Evolutionary conservation across 2,797 vertebrate genomes (phyloP).

Genomic region (Neomorphus geoffroyi): DNA sequence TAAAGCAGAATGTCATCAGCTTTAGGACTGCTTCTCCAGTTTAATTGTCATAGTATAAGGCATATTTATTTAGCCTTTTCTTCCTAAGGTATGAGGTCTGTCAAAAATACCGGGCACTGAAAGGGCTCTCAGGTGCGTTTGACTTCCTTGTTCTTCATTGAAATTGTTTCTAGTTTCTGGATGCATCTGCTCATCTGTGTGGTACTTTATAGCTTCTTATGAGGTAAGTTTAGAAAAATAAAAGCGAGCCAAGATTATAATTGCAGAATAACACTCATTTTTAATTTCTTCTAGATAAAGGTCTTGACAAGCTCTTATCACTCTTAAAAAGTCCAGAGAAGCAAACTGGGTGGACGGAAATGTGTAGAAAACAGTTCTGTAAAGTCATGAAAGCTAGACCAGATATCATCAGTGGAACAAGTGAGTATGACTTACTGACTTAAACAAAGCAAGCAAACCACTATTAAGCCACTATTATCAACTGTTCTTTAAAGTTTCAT

Average conservation of each 20-base stretch:
- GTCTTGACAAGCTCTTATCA: constrained; percentile 80
- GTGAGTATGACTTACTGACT: constrained; percentile 74
- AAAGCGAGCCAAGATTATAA: neutral
- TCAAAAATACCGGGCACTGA: neutral
- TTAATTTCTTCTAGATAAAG: constrained; percentile 78
- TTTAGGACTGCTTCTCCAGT: neutral
- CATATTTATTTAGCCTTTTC: neutral
- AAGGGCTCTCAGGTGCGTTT: neutral
- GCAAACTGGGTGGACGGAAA: constrained; percentile 80
- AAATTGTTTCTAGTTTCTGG: neutral
- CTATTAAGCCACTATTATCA: too few species aligned
- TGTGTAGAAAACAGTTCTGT: constrained; percentile 82
- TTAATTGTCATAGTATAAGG: neutral
- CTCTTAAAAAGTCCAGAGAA: constrained; percentile 70
- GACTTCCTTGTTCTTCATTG: neutral
- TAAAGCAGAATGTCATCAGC: neutral
- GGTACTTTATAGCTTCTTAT: neutral
- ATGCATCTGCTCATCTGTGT: neutral
- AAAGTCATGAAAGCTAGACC: constrained; percentile 82
- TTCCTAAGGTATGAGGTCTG: neutral
- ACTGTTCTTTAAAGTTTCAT: neutral
- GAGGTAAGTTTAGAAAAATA: neutral
- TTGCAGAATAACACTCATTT: neutral
- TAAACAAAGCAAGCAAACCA: neutral
- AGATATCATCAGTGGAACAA: constrained; percentile 73